Base-by-base conservation (phyloP, 2,888 invertebrate genomes). In the Noctua comes region DNA sequence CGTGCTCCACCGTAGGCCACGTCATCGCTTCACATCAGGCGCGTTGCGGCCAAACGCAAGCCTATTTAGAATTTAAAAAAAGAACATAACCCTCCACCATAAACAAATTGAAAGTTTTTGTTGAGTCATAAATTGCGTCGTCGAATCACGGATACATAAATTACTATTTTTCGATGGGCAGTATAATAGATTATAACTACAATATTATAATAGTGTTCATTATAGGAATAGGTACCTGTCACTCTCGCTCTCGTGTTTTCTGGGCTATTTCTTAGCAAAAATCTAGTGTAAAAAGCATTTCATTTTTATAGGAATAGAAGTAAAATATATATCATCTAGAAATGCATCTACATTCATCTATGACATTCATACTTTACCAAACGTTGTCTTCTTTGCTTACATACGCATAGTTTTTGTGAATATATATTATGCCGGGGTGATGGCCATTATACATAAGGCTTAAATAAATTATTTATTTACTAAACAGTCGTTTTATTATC, bases 401-500 rank as follows among this genome's bases (percentile, higher is more conserved):
- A 46, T 36, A 3, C 18, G 79, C 68, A 78, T 36, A 27, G 16
- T 36, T 6, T 31, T 46, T 43, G 36, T 11, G 2, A 74, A 62
- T 8, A 11, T 43, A 31, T 43, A 31, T 31, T 36, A 66, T 13
- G 31, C 1, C 24, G 13, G 80, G 80, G 62, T 79, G 51, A 54
- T 18, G 68, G 68, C 43, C 24, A 27, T 27, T 27, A 10, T n/a
- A 40, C 31, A 13, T 68, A 64, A 62, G 5, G 24, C 31, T 40
- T n/a, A 6, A 80, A 73, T 85, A 85, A 82, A 85, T 36, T 0
- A 57, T 65, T 27, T 40, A 48, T 1, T n/a, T 16, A 21, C 8
- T 4, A 46, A 65, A n/a, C 1, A 27, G 59, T 76, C 43, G 86
- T 83, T 83, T 83, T 66, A 86, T 70, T 83, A 62, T 36, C 69